phyloP scores from a whole-genome alignment of 1,140 invertebrate species.

The Venustaconcha ellipsiformis region DNA sequence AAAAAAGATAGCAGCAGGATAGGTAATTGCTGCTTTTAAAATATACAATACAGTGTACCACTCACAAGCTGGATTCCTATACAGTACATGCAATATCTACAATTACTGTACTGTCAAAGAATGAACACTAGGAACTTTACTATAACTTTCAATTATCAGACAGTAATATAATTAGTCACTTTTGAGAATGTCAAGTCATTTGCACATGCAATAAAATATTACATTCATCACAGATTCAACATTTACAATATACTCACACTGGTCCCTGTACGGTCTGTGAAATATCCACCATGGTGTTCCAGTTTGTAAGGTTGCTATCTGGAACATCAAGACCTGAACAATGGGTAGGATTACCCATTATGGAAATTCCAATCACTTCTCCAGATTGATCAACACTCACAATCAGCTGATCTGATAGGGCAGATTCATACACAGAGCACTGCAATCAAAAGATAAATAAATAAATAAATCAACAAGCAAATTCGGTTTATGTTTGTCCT shows the following conservation, averaged over 20 bases:
- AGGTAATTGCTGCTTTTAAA: too few species aligned
- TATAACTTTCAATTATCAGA: too few species aligned
- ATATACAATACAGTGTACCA: too few species aligned
- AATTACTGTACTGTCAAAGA: too few species aligned
- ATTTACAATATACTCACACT: conserved; percentile 72
- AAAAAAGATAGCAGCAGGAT: too few species aligned
- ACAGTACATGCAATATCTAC: too few species aligned
- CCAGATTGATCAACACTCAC: conserved; percentile 80
- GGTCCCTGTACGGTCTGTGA: conserved; percentile 80
- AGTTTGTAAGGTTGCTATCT: conserved; percentile 67
- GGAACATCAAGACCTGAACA: conserved; percentile 46
- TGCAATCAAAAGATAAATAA: conserved; percentile 61
- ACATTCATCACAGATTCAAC: too few species aligned
- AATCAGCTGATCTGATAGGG: conserved; percentile 79
- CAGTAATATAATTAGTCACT: too few species aligned
- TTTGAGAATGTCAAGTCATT: too few species aligned
- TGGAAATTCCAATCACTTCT: conserved; percentile 77
- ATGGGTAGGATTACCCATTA: conserved; percentile 65
- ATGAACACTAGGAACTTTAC: too few species aligned
- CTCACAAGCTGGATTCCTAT: too few species aligned
- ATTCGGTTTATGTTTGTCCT: neutral
- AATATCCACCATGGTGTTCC: conserved; percentile 81
- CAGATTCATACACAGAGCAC: conserved; percentile 76
- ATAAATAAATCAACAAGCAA: conserved; percentile 18
- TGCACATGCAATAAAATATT: too few species aligned